Conservation (phyloP, 1,140 invertebrate species). For the Epicauta chinensis region DNA sequence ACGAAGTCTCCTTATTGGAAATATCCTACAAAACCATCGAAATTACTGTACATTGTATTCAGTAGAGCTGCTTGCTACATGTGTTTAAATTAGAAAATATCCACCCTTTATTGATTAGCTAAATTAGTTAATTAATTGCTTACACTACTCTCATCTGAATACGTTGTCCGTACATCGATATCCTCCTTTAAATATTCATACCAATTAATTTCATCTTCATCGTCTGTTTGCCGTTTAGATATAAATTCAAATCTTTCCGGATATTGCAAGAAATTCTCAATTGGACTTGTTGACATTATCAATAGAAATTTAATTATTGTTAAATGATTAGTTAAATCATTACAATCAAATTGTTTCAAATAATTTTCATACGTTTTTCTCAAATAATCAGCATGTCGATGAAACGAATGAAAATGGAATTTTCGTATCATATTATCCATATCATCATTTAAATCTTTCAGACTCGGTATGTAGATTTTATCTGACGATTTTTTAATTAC, state of each 20-base stretch:
- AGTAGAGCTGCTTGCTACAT: no score
- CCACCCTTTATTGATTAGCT: no score
- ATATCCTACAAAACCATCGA: no score
- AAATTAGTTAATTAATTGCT: no score
- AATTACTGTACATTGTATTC: no score
- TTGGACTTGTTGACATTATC: constrained; percentile 34
- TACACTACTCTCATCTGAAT: no score
- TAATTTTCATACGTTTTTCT: constrained; percentile 30
- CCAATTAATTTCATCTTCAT: constrained; percentile 35
- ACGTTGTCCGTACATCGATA: constrained; percentile 18
- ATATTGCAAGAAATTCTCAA: constrained; percentile 33
- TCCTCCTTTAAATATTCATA: constrained; percentile 34
- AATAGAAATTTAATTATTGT: constrained; percentile 35
- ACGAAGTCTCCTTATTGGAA: no score
- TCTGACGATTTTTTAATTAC: constrained; percentile 25
- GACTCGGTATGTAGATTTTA: constrained; percentile 32
- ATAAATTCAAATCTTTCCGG: constrained; percentile 24
- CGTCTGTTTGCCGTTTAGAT: not conserved
- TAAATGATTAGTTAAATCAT: constrained; percentile 19
- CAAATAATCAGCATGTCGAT: constrained; percentile 28
- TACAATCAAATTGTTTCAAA: constrained; percentile 22
- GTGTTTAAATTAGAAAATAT: no score
- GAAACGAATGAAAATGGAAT: constrained; percentile 36
- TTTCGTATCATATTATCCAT: constrained; percentile 35
- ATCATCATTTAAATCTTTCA: constrained; percentile 32